phyloP scores from a whole-genome alignment of 1,140 invertebrate genomes.

The Pseudomyrmex concolor region DNA sequence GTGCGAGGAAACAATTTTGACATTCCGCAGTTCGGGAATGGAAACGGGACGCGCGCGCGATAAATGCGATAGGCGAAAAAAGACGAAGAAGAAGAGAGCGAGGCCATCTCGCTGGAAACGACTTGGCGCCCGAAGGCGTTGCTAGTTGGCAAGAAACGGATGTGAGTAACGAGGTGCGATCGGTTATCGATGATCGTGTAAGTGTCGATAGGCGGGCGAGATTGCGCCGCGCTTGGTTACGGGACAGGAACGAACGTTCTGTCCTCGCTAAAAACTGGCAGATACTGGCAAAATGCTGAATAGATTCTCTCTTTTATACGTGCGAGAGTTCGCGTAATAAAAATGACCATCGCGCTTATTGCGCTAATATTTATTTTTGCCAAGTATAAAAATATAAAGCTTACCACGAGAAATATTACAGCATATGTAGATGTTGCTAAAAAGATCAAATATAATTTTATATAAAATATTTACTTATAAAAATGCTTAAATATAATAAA shows the following conservation, averaged over 20 bases:
- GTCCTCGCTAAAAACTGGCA: conserved; percentile 35
- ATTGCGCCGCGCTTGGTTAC: conserved; percentile 25
- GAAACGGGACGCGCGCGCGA: conserved; percentile 8
- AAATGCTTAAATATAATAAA: no score
- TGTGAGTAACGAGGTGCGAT: conserved; percentile 36
- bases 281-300: conserved; percentile 24
- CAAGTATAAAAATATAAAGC: no score
- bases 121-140: conserved; percentile 32
- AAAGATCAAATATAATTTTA: no score
- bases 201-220: conserved; percentile 41
- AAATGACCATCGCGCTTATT: conserved; percentile 14
- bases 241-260: conserved; percentile 15
- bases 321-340: background rate
- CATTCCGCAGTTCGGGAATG: background rate
- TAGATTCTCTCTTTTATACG: background rate
- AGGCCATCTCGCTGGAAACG: conserved; percentile 1
- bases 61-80: background rate
- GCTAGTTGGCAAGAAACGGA: conserved; percentile 45
- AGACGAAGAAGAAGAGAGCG: background rate
- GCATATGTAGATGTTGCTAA: no score
- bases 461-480: no score
- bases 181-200: conserved; percentile 53
- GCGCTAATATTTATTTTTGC: background rate
- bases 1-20: conserved; percentile 16
- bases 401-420: no score